These are phyloP conservation scores for Drosophila eohydei DNA, from an alignment of 2,888 invertebrate species.

Conservation along the genomic window DNA sequence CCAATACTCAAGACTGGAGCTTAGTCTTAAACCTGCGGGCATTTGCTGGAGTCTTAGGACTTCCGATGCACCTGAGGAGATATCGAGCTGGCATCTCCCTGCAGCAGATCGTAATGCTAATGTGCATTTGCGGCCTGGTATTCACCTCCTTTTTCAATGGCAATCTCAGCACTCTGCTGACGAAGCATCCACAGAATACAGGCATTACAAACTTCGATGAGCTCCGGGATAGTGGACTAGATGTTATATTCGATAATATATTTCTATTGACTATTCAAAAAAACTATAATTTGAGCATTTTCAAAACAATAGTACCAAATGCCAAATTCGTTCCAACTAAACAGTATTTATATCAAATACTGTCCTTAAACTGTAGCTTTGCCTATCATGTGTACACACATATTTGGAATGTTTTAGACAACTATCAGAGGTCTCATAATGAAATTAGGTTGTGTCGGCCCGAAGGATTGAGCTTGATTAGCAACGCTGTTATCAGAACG, in stretches of 20 bases:
- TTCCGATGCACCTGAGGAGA: constrained; percentile 19
- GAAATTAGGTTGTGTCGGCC: too few relatives aligned
- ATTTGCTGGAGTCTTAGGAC: constrained; percentile 30
- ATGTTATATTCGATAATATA: not conserved
- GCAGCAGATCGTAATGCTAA: constrained; percentile 26
- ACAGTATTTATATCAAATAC: too few relatives aligned
- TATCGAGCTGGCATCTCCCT: constrained; percentile 7
- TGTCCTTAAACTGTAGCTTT: constrained; percentile 2
- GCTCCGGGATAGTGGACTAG: constrained; percentile 12
- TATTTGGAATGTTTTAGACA: not conserved
- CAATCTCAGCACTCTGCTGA: constrained; percentile 41
- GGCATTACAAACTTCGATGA: constrained; percentile 28
- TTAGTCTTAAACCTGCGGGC: constrained; percentile 23
- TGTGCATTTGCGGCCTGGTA: constrained; percentile 38
- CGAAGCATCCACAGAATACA: constrained; percentile 10
- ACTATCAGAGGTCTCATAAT: constrained; percentile 2
- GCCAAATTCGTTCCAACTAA: not conserved
- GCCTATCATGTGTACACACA: not conserved
- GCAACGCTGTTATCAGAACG: too few relatives aligned
- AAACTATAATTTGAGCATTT: not conserved
- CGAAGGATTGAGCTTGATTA: too few relatives aligned
- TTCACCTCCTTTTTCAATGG: constrained; percentile 33
- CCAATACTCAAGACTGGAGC: not conserved
- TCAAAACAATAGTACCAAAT: not conserved
- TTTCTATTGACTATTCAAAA: too few relatives aligned